Base-by-base conservation (phyloP, 2,113 vertebrate genomes). In the Lucifuga dentata region DNA sequence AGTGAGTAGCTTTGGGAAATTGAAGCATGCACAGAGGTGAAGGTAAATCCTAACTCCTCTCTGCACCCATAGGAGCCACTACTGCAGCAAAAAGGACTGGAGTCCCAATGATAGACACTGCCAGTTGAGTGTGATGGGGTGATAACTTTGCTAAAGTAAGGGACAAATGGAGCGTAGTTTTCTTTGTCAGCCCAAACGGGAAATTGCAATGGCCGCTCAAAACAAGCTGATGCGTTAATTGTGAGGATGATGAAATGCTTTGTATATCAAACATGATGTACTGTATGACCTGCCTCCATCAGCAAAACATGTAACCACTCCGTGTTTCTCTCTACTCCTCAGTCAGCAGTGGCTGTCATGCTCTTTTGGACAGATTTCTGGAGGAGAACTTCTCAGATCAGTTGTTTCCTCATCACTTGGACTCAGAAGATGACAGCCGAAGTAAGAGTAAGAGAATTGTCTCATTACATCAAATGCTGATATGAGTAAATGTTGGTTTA, bases 271-370 rank as follows among this genome's bases (percentile, higher is more conserved):
- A 10, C 45, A 39, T 46, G 8, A 35, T 43, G 13, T 38, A 4
- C 26, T 32, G 10, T 17, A 9, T 63, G 23, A 50, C 7, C 39
- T 50, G 32, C 5, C 10, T 2, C 41, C 11, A 0, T 63, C 15
- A 43, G 5, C 13, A 10, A 33, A 62, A 17, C 11, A 36, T 10
- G 5, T 46, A 32, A 40, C 40, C 15, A 16, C 13, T 5, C 40
- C 36, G 8, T 45, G 9, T 51, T 13, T 48, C 11, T 67, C 5
- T 38, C 12, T 80, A 46, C n/a, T 79, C 29, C 32, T 64, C 64
- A 93, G 92, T 89, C 4, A 78, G 65, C 87, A 82, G 76, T 35
- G 67, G 75, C 77, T 86, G 85, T 48, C 23, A 74, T 2, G 67
- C 73, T 17, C 48, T 92, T 16, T 61, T 90, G 77, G 84, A 88